Conservation (phyloP, 2,888 invertebrate genomes). For the Calameuta pallipes region DNA sequence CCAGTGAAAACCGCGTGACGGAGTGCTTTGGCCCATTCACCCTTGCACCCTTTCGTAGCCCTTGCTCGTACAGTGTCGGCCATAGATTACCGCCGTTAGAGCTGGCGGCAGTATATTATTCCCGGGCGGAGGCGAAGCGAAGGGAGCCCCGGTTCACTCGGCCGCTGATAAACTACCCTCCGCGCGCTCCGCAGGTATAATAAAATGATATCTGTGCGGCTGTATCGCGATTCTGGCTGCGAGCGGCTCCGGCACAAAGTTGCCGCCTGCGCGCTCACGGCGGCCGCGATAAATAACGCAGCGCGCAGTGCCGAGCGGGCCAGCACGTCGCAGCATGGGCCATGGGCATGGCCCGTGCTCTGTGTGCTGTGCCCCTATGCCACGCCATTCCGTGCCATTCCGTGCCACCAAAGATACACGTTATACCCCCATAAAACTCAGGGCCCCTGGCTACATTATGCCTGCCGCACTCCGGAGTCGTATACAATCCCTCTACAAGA, state of each 20-base stretch:
- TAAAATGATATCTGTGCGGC: slow-evolving; percentile 59
- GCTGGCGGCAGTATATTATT: slow-evolving; percentile 52
- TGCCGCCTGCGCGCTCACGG: slow-evolving; percentile 53
- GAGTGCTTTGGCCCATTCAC: slow-evolving; percentile 48
- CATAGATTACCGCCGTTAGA: slow-evolving; percentile 54
- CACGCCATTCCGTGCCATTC: slow-evolving; percentile 17
- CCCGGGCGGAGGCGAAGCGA: slow-evolving; percentile 30
- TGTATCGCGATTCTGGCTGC: slow-evolving; percentile 52
- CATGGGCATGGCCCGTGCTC: slow-evolving; percentile 14
- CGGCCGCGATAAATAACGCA: slow-evolving; percentile 57
- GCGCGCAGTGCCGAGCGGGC: slow-evolving; percentile 6
- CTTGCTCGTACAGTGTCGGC: slow-evolving; percentile 42
- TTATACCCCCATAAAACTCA: slow-evolving; percentile 28
- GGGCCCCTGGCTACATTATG: slow-evolving; percentile 25
- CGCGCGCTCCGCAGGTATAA: slow-evolving; percentile 51
- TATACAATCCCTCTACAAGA: slow-evolving; percentile 22
- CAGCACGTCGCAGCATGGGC: slow-evolving; percentile 14
- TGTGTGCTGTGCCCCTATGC: slow-evolving; percentile 13
- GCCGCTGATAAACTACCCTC: slow-evolving; percentile 56
- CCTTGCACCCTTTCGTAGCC: slow-evolving; percentile 38
- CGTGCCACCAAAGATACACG: slow-evolving; percentile 21
- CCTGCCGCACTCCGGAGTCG: slow-evolving; percentile 19
- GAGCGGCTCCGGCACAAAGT: slow-evolving; percentile 51
- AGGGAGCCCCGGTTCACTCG: slow-evolving; percentile 33
- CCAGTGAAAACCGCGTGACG: slow-evolving; percentile 51